Base-by-base conservation (phyloP, 2,113 vertebrate species). In the Notothenia coriiceps region DNA sequence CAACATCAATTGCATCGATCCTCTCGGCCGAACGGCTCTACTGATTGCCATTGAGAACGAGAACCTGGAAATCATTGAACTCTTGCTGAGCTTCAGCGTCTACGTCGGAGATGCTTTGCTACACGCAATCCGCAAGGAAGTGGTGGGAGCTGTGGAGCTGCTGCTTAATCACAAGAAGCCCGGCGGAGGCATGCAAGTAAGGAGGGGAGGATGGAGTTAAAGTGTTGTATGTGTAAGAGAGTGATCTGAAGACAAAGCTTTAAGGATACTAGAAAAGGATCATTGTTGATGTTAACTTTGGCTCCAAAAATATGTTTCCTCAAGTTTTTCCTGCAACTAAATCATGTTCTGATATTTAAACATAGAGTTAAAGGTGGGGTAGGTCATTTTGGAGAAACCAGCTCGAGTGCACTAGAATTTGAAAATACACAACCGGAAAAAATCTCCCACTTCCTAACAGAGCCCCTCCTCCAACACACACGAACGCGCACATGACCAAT, bases 1-100 rank as follows among this genome's bases (percentile, higher is more conserved):
- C 92, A 99, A 99, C 93, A 99, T 99, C 90, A 99, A 99, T 91
- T 99, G 98, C 94, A 99, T 99, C 17, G 98, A 99, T 89, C 98
- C 98, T 8, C 94, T 99, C 7, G 98, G 98, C 88, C 97, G 98
- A 90, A 99, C 98, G 1, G 98, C 98, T n/a, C 95, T 99, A 52
- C 96, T 99, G 60, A 99, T 99, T 67, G 98, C 96, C 66, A 99
- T 99, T 77, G 98, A 99, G 92, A 99, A 99, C 35, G 98, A 99
- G 94, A 99, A 99, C 92, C 93, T 99, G 86, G 98, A 99, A 84
- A 98, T 99, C 79, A 98, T 99, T 15, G 98, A 99, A 67, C 95
- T 99, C 1, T 92, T 99, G 59, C 81, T 99, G 81, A 96, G 96
- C 88, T 99, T 96, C 76, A 98, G 94, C 1, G 97, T 99, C 0